Evolutionary conservation across 1,140 invertebrate genomes (phyloP).

Genomic region (Scaptodrosophila lebanonensis): DNA sequence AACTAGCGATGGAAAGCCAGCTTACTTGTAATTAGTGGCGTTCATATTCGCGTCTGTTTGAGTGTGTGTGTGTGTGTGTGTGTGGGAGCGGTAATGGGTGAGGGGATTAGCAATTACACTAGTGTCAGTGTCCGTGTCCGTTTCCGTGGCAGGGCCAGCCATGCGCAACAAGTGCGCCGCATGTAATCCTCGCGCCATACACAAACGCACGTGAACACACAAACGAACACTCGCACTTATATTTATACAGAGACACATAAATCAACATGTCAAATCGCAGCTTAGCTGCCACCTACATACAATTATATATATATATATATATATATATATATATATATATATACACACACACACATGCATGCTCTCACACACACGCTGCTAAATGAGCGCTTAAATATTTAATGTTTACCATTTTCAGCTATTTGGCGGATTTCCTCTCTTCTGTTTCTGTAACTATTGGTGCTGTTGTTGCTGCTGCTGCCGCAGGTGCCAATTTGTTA

Average conservation of each 20-base stretch:
- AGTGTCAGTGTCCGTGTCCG: too few species aligned
- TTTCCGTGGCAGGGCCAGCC: slow-evolving; percentile 19
- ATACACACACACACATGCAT: slow-evolving; percentile 3
- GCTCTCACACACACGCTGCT: slow-evolving; percentile 8
- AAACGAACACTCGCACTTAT: slow-evolving; percentile 1
- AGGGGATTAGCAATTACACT: slow-evolving; percentile 71
- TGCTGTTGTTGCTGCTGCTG: slow-evolving; percentile 16
- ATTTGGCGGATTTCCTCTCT: slow-evolving; percentile 2
- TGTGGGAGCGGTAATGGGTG: slow-evolving; percentile 37
- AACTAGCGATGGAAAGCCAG: slow-evolving; percentile 6
- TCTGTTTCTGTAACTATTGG: slow-evolving; percentile 44
- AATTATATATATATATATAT: slow-evolving; percentile 13
- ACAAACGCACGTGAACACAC: slow-evolving; percentile 48
- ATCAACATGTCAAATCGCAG: slow-evolving; percentile 74
- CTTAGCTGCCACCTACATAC: slow-evolving; percentile 41
- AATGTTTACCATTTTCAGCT: slow-evolving; percentile 59
- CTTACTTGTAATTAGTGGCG: slow-evolving; percentile 68
- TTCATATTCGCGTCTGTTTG: too few species aligned
- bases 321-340: slow-evolving; percentile 1
- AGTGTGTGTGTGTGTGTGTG: too few species aligned
- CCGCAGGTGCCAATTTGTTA: too few species aligned
- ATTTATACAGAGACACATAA: slow-evolving; percentile 37
- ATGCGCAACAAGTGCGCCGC: slow-evolving; percentile 58
- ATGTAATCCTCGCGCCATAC: neutral
- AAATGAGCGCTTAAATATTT: slow-evolving; percentile 38